Conservation (phyloP, 2,113 vertebrate genomes). For the Nymphicus hollandicus region DNA sequence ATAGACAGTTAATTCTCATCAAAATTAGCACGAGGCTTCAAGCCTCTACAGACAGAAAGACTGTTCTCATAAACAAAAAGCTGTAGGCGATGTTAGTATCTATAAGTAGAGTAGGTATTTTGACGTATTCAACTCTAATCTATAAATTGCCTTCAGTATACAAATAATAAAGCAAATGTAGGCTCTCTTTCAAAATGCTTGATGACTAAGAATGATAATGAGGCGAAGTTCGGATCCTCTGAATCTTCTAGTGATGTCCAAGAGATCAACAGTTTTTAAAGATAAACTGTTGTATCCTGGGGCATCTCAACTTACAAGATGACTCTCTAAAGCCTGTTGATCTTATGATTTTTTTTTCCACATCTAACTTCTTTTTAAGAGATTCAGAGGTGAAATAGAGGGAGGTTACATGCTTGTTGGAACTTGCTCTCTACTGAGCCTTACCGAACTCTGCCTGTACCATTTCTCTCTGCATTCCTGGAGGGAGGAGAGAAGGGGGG, state of each 20-base stretch:
- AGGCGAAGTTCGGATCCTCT: constrained; percentile 1
- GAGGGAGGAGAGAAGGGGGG: too few species aligned
- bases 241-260: constrained; percentile 22
- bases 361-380: neutral
- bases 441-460: neutral
- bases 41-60: constrained; percentile 31
- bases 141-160: constrained; percentile 43
- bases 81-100: neutral
- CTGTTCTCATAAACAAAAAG: constrained; percentile 21
- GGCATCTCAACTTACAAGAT: neutral
- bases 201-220: constrained; percentile 34
- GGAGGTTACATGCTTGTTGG: constrained; percentile 51
- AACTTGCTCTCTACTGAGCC: constrained; percentile 22
- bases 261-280: neutral
- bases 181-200: neutral
- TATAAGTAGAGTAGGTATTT: constrained; percentile 7
- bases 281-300: constrained; percentile 4
- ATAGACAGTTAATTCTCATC: neutral
- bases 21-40: constrained; percentile 22
- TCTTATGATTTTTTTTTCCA: neutral
- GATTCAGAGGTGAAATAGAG: neutral
- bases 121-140: constrained; percentile 10
- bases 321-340: neutral
- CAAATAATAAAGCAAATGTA: neutral
- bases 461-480: neutral